Percentiles rank a stretch among this genome's conserved stretches.
These are phyloP conservation scores for Sebastes diploproa DNA, from an alignment of 2,797 vertebrate species.

Conservation along the genomic window DNA sequence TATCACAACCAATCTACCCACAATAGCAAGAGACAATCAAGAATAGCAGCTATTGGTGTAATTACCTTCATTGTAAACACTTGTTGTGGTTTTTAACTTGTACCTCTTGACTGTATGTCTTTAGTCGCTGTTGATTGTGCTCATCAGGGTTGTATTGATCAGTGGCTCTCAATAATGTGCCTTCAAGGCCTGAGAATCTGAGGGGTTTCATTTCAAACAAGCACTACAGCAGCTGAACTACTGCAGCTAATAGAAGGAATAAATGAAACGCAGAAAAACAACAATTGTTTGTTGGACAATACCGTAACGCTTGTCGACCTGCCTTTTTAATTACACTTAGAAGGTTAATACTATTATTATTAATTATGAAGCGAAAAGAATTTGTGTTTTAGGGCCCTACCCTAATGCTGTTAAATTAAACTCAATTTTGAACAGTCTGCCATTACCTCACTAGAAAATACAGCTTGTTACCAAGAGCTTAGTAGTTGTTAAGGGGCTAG, in stretches of 20 bases:
- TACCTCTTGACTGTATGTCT: not conserved
- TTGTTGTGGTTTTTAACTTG: not conserved
- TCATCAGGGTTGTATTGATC: constrained; percentile 14
- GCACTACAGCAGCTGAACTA: not conserved
- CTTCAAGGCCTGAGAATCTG: not conserved
- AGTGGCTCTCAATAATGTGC: not conserved
- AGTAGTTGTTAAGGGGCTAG: no score
- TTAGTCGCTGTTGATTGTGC: not conserved
- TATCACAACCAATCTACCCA: not conserved
- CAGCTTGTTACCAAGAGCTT: no score
- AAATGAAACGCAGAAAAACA: not conserved
- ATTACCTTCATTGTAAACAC: not conserved
- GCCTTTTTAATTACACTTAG: not conserved
- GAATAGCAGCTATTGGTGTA: not conserved
- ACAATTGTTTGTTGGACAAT: not conserved
- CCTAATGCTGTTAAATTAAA: no score
- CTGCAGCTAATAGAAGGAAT: not conserved
- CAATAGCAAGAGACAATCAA: not conserved
- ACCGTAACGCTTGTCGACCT: not conserved
- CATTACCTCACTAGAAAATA: no score
- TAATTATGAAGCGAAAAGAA: no score
- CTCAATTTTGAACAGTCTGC: no score
- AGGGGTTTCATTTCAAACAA: not conserved
- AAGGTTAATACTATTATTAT: not conserved
- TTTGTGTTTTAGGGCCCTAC: no score